phyloP scores from a whole-genome alignment of 2,113 vertebrate species.

The Erythrocercus mccallii region DNA sequence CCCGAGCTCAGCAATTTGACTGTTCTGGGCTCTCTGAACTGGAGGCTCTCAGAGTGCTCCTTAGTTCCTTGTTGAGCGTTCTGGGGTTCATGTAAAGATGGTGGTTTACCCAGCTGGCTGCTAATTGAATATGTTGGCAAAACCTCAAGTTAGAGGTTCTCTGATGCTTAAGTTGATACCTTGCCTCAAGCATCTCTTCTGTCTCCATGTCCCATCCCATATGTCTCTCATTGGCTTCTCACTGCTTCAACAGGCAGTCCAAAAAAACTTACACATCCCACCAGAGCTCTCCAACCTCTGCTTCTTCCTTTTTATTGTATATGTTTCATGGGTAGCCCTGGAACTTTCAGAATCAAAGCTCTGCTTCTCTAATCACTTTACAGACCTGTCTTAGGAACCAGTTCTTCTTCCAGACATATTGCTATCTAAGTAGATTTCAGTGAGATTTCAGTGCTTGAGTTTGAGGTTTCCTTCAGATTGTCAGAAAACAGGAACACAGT shows the following conservation, averaged over 20 bases:
- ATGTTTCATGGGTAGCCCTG: not conserved
- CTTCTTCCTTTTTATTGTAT: not conserved
- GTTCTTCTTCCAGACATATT: not conserved
- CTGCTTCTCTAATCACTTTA: not conserved
- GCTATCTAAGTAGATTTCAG: not conserved
- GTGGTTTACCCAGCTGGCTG: not conserved
- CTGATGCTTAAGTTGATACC: not conserved
- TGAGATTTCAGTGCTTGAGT: not conserved
- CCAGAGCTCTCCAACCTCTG: not conserved
- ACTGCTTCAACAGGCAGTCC: not conserved
- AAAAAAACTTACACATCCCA: not conserved
- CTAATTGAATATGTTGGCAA: not conserved
- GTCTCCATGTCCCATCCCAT: not conserved
- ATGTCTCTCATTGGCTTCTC: not conserved
- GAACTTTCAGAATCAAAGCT: not conserved
- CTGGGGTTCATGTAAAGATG: not conserved
- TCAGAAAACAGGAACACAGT: not conserved
- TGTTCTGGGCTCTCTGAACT: rapidly evolving
- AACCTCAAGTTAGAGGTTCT: not conserved
- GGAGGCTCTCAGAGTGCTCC: not conserved
- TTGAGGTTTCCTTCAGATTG: not conserved
- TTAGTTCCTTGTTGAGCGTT: not conserved
- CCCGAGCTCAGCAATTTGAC: not conserved
- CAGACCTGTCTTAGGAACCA: not conserved
- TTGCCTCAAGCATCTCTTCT: not conserved